These are phyloP conservation scores for Rhinatrema bivittatum DNA, from an alignment of 2,797 vertebrate genomes.

Conservation along the genomic window DNA sequence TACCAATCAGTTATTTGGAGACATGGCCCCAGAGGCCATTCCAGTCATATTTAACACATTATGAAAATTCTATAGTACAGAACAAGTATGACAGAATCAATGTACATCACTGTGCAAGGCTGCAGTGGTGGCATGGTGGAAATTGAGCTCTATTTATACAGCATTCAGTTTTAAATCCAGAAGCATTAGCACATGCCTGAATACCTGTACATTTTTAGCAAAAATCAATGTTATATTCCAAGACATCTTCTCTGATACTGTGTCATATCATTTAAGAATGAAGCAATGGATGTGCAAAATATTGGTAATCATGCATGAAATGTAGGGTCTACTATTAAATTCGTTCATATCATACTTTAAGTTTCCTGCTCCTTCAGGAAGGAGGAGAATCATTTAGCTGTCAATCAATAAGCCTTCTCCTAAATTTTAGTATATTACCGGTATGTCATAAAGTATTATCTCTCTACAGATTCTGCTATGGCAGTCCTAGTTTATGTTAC, in stretches of 20 bases:
- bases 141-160: background rate
- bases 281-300: conserved; percentile 23
- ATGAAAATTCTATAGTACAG: conserved; percentile 24
- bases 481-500: conserved; percentile 5
- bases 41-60: conserved; percentile 17
- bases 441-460: conserved; percentile 19
- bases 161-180: background rate
- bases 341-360: conserved; percentile 29
- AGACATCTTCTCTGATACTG: no score
- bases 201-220: no score
- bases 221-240: no score
- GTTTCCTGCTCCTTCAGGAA: conserved; percentile 18
- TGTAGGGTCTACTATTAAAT: conserved; percentile 13
- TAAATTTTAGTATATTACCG: conserved; percentile 27
- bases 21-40: conserved; percentile 7
- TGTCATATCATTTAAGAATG: no score
- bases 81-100: conserved; percentile 23
- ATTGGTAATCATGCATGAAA: conserved; percentile 2
- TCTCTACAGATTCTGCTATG: conserved; percentile 13
- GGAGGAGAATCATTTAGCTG: conserved; percentile 17
- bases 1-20: conserved; percentile 28
- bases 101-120: background rate
- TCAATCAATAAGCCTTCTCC: conserved; percentile 17
- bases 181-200: background rate
- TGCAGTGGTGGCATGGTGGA: background rate